phyloP scores from a whole-genome alignment of 2,797 vertebrate species.

The Emydoidea blandingii region DNA sequence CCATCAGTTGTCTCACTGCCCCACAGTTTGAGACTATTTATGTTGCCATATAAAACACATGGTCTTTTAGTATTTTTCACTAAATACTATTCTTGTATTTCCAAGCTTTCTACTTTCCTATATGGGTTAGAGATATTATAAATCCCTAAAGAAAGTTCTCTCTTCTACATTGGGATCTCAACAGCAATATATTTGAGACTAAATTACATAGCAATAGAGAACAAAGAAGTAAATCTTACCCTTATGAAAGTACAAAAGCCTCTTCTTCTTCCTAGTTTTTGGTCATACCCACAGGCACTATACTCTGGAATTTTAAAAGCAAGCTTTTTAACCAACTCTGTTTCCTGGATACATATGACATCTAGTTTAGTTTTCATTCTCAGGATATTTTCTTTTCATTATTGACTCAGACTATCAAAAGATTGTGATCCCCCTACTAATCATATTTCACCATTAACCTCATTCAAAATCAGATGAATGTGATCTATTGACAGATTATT shows the following conservation, averaged over 20 bases:
- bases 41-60: not conserved
- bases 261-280: not conserved
- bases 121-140: not conserved
- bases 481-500: not conserved
- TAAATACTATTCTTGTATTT: not conserved
- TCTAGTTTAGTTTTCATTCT: not conserved
- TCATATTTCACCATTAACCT: not conserved
- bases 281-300: not conserved
- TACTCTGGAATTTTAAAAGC: not conserved
- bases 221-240: not conserved
- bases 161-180: not conserved
- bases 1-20: not conserved
- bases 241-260: not conserved
- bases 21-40: not conserved
- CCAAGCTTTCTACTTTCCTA: not conserved
- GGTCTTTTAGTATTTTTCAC: not conserved
- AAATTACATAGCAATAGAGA: too few relatives aligned
- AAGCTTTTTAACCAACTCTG: not conserved
- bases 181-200: not conserved
- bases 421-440: not conserved
- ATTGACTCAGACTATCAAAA: not conserved
- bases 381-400: not conserved
- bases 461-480: not conserved
- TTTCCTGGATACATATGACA: not conserved
- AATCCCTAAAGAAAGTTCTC: not conserved